Percentiles rank a stretch among this genome's conserved stretches.
Conservation (phyloP, 37 sponge, comb jelly and placozoan species). For the Petrosia ficiformis region DNA sequence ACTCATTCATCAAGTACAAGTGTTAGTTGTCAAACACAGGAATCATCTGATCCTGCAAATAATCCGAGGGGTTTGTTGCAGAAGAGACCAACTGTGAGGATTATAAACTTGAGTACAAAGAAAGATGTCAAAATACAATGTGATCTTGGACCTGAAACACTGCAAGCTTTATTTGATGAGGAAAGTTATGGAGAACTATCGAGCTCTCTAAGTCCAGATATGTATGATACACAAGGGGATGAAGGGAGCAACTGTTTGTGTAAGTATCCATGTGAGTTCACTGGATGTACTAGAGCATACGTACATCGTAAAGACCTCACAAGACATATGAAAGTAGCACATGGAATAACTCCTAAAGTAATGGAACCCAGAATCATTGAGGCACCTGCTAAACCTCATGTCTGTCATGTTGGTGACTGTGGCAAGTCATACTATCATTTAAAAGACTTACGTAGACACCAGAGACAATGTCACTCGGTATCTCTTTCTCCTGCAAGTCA, state of each 20-base stretch:
- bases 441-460: constrained; percentile 77
- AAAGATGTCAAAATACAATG: constrained; percentile 50
- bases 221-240: not conserved
- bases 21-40: constrained; percentile 2
- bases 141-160: constrained; percentile 59
- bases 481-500: not conserved
- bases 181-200: constrained; percentile 16
- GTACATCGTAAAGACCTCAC: constrained; percentile 76
- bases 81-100: not conserved
- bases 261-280: constrained; percentile 34
- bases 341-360: constrained; percentile 39
- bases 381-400: constrained; percentile 50
- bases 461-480: constrained; percentile 53
- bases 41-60: not conserved
- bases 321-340: constrained; percentile 71
- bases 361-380: constrained; percentile 42
- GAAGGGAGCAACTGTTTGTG: not conserved
- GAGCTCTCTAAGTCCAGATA: not conserved
- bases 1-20: constrained; percentile 1
- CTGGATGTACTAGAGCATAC: constrained; percentile 12
- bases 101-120: constrained; percentile 8
- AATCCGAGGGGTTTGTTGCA: not conserved
- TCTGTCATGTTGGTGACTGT: constrained; percentile 47
- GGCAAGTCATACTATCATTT: constrained; percentile 64
- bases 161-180: constrained; percentile 38